Percentiles rank a stretch among this genome's conserved stretches.
These are phyloP conservation scores for Cryptus viduatorius DNA, from an alignment of 2,888 invertebrate species.

Conservation along the genomic window DNA sequence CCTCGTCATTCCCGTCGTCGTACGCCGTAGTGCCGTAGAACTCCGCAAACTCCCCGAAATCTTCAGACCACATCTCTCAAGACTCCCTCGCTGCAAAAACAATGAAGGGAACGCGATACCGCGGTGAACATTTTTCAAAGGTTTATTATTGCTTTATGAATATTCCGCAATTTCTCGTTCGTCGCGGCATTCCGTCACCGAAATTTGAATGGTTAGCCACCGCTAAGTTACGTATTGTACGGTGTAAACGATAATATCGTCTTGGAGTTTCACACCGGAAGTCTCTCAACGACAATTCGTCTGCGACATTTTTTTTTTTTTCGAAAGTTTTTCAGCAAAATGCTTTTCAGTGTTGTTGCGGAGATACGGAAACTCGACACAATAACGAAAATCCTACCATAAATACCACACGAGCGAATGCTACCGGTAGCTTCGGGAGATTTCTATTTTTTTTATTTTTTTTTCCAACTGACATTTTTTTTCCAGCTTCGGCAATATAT, in stretches of 20 bases:
- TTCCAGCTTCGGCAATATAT: background rate
- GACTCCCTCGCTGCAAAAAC: no score
- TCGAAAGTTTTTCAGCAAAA: slow-evolving; percentile 1
- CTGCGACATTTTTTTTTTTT: slow-evolving; percentile 12
- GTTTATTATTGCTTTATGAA: no score
- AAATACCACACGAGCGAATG: slow-evolving; percentile 46
- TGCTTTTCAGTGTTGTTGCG: background rate
- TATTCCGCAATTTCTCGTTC: background rate
- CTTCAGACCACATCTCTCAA: background rate
- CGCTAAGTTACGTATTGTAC: background rate
- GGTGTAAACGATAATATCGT: background rate
- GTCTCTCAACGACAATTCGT: background rate
- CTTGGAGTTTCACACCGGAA: background rate
- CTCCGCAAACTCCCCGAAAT: no score
- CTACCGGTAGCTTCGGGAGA: slow-evolving; percentile 13
- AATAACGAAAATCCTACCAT: slow-evolving; percentile 29
- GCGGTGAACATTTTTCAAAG: background rate
- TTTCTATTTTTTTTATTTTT: slow-evolving; percentile 50
- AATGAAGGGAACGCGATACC: no score
- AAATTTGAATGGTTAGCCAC: slow-evolving; percentile 2
- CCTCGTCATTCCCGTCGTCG: background rate
- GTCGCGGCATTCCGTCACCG: slow-evolving; percentile 34
- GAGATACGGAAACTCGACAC: slow-evolving; percentile 35
- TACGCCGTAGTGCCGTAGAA: no score
- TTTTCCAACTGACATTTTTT: slow-evolving; percentile 7